Percentiles rank a stretch among this genome's conserved stretches.
These are phyloP conservation scores for Erebia ligea DNA, from an alignment of 2,888 invertebrate genomes.

Conservation along the genomic window DNA sequence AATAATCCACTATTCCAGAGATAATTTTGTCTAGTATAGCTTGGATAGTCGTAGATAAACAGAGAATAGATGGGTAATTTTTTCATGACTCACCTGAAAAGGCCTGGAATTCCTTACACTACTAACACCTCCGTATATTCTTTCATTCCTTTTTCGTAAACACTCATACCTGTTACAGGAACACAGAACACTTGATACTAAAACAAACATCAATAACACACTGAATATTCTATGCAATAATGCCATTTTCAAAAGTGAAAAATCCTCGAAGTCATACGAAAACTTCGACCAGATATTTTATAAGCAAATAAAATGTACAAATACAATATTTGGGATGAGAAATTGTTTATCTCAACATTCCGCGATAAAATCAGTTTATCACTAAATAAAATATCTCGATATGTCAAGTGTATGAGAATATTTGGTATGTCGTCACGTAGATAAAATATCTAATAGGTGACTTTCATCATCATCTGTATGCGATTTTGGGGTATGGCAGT, in stretches of 20 bases:
- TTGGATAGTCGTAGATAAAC: too few species aligned
- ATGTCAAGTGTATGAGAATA: conserved; percentile 21
- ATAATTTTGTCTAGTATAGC: too few species aligned
- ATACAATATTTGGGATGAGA: conserved; percentile 40
- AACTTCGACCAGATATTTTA: not conserved
- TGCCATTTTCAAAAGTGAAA: conserved; percentile 50
- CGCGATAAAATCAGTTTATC: conserved; percentile 39
- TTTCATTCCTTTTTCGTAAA: conserved; percentile 42
- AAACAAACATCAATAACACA: conserved; percentile 45
- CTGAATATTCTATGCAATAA: conserved; percentile 20
- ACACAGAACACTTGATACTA: conserved; percentile 46
- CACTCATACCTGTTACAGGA: conserved; percentile 23
- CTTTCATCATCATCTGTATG: not conserved
- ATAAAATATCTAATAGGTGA: not conserved
- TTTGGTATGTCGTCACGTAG: not conserved
- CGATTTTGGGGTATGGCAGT: not conserved
- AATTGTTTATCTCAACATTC: conserved; percentile 42
- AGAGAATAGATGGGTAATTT: not conserved
- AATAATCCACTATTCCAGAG: too few species aligned
- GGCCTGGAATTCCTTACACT: conserved; percentile 64
- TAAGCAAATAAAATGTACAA: not conserved
- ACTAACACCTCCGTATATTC: conserved; percentile 60
- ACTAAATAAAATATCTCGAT: conserved; percentile 42
- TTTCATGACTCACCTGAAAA: conserved; percentile 62
- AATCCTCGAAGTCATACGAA: not conserved